Conservation (phyloP, 2,797 vertebrate genomes). For the Picus viridis region DNA sequence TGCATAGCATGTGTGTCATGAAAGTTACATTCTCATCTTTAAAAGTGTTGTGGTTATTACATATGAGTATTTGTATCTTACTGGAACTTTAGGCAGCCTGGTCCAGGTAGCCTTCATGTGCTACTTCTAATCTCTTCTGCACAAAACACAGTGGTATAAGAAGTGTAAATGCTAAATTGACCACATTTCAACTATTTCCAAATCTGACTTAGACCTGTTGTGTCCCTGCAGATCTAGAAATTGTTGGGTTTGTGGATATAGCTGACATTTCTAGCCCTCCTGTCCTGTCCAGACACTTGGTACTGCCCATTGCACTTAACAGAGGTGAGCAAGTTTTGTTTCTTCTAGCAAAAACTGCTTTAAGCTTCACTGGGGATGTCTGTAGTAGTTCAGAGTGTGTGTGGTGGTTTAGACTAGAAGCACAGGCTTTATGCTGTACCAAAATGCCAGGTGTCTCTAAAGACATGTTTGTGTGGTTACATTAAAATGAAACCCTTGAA, state of each 20-base stretch:
- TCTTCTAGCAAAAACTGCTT: background rate
- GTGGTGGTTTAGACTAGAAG: background rate
- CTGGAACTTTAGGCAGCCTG: background rate
- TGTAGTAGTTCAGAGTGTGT: background rate
- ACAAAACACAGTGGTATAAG: background rate
- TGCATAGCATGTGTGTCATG: background rate
- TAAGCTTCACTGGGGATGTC: background rate
- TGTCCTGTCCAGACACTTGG: conserved; percentile 95
- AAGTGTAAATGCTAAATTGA: background rate
- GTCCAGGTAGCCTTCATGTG: background rate
- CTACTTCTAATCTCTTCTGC: background rate
- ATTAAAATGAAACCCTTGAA: background rate
- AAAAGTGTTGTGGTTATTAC: background rate
- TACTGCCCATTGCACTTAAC: conserved; percentile 94
- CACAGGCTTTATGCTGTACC: background rate
- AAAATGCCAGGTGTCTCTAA: background rate
- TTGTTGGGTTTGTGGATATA: conserved; percentile 98
- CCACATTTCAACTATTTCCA: background rate
- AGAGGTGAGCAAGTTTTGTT: conserved; percentile 86
- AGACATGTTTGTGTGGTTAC: background rate
- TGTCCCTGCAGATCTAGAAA: conserved; percentile 89
- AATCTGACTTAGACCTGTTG: background rate
- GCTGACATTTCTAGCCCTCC: conserved; percentile 97
- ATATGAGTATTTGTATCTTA: background rate
- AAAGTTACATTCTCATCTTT: background rate